Base-by-base conservation (phyloP, 2,113 vertebrate species). In the Xerus inauris region DNA sequence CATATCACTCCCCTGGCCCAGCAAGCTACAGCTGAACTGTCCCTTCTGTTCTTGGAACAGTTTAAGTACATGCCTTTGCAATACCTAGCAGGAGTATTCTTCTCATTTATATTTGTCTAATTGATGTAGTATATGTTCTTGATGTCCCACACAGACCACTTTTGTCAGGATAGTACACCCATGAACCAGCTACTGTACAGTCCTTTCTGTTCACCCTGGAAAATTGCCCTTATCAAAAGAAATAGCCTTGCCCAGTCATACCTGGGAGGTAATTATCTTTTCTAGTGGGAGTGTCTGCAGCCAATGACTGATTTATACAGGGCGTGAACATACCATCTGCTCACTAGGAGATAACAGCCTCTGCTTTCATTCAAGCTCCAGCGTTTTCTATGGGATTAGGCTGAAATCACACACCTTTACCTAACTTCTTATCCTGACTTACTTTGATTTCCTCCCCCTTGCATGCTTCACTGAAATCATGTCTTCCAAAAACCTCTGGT, bases 241-340 rank as follows among this genome's bases (percentile, higher is more conserved):
- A 76, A 75, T 71, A 8, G 87, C 12, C 2, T 71, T 81, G 14
- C 24, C 4, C 26, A 54, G 2, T 54, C 81, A 69, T 45, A 17
- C 19, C n/a, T 28, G n/a, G 32, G 6, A 62, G 26, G 6, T 51
- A 65, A 69, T 62, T 71, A 73, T 35, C 14, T 32, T 83, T 54
- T n/a, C 20, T 13, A 57, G 54, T 38, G 1, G 6, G 1, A 79
- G 1, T n/a, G 8, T 9, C 40, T 40, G 2, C 32, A 83, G 40
- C 20, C 85, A 76, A 17, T 77, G 40, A 24, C 12, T 35, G 49
- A 35, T 20, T 67, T 8, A 54, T 42, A 30, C 26, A 49, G 26
- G 1, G 0, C 45, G 13, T 13, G 65, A 49, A 32, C 24, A 4
- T 28, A 5, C 30, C 84, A 22, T 17, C 8, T 20, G 13, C 6